Base-by-base conservation (phyloP, 2,888 invertebrate genomes). In the Carpatolechia fugitivella region DNA sequence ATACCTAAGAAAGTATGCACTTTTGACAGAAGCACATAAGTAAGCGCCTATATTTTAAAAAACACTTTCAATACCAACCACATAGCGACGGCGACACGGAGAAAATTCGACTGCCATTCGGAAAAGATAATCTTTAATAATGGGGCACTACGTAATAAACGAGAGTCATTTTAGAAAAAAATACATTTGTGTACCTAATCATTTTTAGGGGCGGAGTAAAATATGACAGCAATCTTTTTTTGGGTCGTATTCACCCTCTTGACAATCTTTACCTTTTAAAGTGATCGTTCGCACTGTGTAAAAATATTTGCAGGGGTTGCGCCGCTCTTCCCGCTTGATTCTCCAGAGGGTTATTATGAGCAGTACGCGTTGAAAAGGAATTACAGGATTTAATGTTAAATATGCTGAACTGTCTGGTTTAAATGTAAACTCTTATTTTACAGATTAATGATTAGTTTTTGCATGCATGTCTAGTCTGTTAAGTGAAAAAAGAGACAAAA, bases 141-240 rank as follows among this genome's bases (percentile, higher is more conserved):
- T 53, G 35, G 41, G 18, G 33, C 41, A 33, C 41, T 52, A 41
- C 41, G 41, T 52, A 36, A 66, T 58, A 63, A 68, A 66, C 63
- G 56, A 54, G 54, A 58, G 56, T 55, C 51, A 62, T 64, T 60
- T 59, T 49, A 40, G 53, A 18, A 41, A 59, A 63, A 60, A 50
- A 66, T 60, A 58, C 52, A 59, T 52, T 61, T 58, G 52, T 66
- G 58, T 60, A 59, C 67, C 56, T 74, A 70, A 69, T 72, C 69
- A 69, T 69, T 63, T 68, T 54, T 54, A 56, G 53, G 65, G 59
- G 59, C 63, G 65, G 66, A 64, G 62, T 60, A 64, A 73, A 72
- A 70, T 74, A 76, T 74, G 74, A 64, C 66, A 63, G 65, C 68
- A 68, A 72, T 76, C 67, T 75, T 69, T 69, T 65, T 61, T 59